These are phyloP conservation scores for Caiman crocodilus DNA, from an alignment of 2,797 vertebrate species.

Conservation along the genomic window DNA sequence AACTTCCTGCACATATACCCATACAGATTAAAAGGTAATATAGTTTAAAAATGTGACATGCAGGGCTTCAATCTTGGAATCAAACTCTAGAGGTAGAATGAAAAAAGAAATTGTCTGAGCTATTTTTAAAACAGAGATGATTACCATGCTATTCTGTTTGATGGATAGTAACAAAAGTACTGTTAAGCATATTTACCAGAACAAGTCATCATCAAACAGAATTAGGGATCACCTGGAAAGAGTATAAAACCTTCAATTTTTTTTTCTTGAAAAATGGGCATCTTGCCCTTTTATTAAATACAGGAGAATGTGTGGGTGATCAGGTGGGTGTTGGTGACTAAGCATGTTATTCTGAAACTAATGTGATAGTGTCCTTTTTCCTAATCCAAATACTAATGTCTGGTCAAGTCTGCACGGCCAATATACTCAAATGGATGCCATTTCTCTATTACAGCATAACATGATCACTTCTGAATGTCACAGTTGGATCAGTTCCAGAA, in stretches of 20 bases:
- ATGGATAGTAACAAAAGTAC: not conserved
- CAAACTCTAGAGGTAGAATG: conserved; percentile 23
- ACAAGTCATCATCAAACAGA: not conserved
- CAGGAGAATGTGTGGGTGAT: too few species aligned
- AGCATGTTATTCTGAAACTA: too few species aligned
- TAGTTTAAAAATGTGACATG: conserved; percentile 60
- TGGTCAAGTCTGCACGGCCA: too few species aligned
- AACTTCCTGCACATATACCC: conserved; percentile 65
- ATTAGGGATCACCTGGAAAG: too few species aligned
- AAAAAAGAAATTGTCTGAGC: not conserved
- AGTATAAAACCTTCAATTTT: too few species aligned
- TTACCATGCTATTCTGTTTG: not conserved
- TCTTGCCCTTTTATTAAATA: too few species aligned
- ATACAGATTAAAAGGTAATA: conserved; percentile 21
- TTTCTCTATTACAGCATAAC: too few species aligned
- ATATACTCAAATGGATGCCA: too few species aligned
- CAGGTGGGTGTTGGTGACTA: too few species aligned
- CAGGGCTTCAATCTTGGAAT: not conserved
- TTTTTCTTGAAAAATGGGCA: too few species aligned
- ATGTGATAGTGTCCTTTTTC: too few species aligned
- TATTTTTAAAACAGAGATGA: conserved; percentile 23
- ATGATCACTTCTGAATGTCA: not conserved
- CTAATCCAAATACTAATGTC: too few species aligned
- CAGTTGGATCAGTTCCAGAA: fast-evolving
- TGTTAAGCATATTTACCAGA: not conserved